Evolutionary conservation across 2,797 vertebrate species (phyloP), one percentile per base, ranked within the genome.

Genomic region (Catamblyrhynchus diadema): DNA sequence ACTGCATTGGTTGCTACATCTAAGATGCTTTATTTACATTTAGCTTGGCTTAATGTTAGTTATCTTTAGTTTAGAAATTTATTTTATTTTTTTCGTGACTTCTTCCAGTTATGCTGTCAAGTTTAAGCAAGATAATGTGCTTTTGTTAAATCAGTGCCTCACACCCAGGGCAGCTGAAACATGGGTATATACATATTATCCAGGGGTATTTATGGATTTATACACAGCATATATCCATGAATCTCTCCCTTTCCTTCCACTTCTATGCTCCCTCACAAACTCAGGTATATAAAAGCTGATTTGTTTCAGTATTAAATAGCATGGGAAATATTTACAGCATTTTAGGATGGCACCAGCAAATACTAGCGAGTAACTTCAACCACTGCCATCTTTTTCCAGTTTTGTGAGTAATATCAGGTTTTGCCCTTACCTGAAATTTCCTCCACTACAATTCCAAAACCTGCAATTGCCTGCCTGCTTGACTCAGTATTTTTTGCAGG

Each of bases 21-120:
- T 62, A 45, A 62, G 74, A 67, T 83, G n/a, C 44, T 91, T 94
- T 57, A 81, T 62, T 83, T 95, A 15, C 33, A 72, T 84, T 94
- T 95, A 93, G 25, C 62, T 86, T 90, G 57, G 60, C 61, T 86
- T 82, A 81, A 5, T 21, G 25, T 79, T 75, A 82, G 51, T 82
- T 94, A 87, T 73, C 92, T 93, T 88, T 56, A 81, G 39, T 85
- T 88, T 72, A 44, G 72, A 48, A 39, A 69, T 71, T n/a, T 90
- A 33, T 75, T 79, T 92, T 90, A 6, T 47, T 75, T 79, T 92
- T 90, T 7, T 47, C 21, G 19, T 72, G 13, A 48, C 25, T 82
- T 92, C 28, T 72, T 61, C 56, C 45, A 47, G 30, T 59, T 81
- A 30, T 20, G 30, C 48, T 75, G 66, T 85, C 81, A 33, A 33